Percentiles rank a stretch among this genome's conserved stretches.
Conservation (phyloP, 1,140 invertebrate genomes). For the Calosoma granatense region DNA sequence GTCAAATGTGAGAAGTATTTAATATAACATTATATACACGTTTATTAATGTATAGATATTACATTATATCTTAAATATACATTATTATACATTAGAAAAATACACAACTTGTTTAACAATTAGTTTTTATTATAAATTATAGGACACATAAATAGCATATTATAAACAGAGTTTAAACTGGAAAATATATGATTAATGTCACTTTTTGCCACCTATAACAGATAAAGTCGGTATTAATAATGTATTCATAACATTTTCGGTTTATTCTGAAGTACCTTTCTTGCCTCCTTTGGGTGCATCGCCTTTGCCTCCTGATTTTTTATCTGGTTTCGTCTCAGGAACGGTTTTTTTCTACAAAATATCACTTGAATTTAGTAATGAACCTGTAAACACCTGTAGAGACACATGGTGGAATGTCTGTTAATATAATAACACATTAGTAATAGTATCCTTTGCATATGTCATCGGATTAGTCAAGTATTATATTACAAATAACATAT, state of each 20-base stretch:
- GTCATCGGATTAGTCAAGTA: no score
- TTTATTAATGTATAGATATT: not conserved
- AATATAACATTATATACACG: not conserved
- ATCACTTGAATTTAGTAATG: no score
- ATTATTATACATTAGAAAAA: not conserved
- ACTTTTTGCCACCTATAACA: not conserved
- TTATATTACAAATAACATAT: no score
- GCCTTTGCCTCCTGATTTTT: not conserved
- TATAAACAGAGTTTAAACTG: no score
- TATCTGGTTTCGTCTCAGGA: not conserved
- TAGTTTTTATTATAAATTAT: no score
- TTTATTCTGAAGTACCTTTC: not conserved
- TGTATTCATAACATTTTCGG: not conserved
- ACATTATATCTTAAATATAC: not conserved
- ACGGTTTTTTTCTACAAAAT: not conserved
- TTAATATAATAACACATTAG: no score
- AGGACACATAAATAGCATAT: no score
- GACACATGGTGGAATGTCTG: no score
- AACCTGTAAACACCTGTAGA: no score
- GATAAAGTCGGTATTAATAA: not conserved
- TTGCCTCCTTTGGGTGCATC: not conserved
- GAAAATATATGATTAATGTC: not conserved
- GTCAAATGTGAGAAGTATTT: no score
- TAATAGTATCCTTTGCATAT: no score
- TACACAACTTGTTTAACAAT: no score